phyloP scores from a whole-genome alignment of 2,113 vertebrate genomes.

The Octodon degus region DNA sequence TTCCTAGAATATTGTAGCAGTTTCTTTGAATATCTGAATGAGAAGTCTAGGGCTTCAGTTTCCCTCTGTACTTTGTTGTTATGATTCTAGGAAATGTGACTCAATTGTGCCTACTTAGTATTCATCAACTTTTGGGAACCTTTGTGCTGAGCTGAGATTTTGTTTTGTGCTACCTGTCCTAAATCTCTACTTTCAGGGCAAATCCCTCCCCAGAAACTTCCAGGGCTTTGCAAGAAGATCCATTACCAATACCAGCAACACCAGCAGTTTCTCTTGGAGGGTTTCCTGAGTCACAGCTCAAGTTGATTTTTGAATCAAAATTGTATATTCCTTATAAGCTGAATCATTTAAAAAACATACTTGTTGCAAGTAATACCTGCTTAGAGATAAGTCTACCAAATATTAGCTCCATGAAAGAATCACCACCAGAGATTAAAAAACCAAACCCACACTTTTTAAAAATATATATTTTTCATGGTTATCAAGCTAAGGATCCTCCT shows the following conservation, averaged over 20 bases:
- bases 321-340: conserved; percentile 24
- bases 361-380: background rate
- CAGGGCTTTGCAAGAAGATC: background rate
- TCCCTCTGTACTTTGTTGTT: background rate
- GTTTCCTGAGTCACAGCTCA: background rate
- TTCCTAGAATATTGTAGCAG: conserved; percentile 35
- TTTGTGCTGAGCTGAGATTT: background rate
- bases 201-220: background rate
- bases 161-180: background rate
- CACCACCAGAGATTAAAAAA: conserved; percentile 35
- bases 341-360: conserved; percentile 51
- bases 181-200: background rate
- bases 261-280: conserved; percentile 11
- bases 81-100: conserved; percentile 26
- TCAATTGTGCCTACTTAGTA: background rate
- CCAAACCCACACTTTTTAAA: conserved; percentile 58
- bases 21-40: conserved; percentile 36
- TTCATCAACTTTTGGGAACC: background rate
- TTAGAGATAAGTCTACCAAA: conserved; percentile 34
- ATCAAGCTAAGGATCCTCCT: background rate
- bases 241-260: background rate
- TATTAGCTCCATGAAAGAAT: background rate
- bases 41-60: conserved; percentile 41
- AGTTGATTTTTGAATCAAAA: conserved; percentile 19
- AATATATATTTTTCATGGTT: conserved; percentile 2